Evolutionary conservation across 1,140 invertebrate species (phyloP), one percentile per base, ranked within the genome.

Genomic region (Lasioglossum baleicum): DNA sequence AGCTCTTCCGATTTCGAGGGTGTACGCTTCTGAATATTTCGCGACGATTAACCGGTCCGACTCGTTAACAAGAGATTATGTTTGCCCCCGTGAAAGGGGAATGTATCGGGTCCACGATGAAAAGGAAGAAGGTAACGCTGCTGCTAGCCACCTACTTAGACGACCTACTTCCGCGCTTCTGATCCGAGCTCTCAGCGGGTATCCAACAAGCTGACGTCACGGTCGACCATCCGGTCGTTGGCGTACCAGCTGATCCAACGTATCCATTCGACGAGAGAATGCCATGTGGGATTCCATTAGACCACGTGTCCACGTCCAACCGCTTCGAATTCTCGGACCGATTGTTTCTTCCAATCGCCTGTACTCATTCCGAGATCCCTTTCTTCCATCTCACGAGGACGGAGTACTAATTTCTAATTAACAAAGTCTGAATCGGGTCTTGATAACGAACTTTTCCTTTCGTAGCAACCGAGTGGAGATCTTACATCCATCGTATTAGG

Each of bases 131-230:
- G 51, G 51, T 10, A 2, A 10, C 8, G 10, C 44, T 35, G 35
- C 35, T 48, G 13, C 71, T 80, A 70, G 78, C 74, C 82, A 86
- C 83, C 84, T 83, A 88, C 76, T 81, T 81, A 66, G 77, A n/a
- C 83, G 87, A 88, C 87, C 87, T 84, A 88, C 81, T 87, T 88
- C 75, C 75, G 40, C 75, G 75, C 64, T 78, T 80, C 78, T 82
- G 84, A 87, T 88, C 77, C 78, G 75, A 72, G 64, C 68, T 68
- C 68, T 68, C 80, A 74, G 80, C 75, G 83, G 84, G 83, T 86
- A 86, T 83, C 78, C 86, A 88, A 84, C 86, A 76, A 66, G 80
- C 82, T 88, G 87, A 88, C 87, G 87, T 88, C 86, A 88, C 84
- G 71, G 75, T 84, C 80, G 77, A 53, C 51, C 51, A 53, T 53